These are phyloP conservation scores for Leuciscus idus DNA, from an alignment of 2,113 vertebrate species.

Conservation along the genomic window DNA sequence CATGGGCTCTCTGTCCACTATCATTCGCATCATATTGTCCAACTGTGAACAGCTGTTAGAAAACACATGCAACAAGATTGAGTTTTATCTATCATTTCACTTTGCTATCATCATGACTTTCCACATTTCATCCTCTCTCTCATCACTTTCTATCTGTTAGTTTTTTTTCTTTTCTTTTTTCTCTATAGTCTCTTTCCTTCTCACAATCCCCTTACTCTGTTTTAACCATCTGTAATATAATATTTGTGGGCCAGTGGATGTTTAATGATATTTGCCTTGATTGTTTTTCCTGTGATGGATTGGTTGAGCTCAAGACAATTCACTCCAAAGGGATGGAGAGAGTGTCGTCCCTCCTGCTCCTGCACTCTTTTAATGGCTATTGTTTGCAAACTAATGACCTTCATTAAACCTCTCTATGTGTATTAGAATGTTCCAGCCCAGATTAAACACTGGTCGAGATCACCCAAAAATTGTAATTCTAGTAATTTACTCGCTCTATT, in stretches of 20 bases:
- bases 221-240: slow-evolving; percentile 12
- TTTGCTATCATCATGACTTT: not conserved
- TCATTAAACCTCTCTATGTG: slow-evolving; percentile 71
- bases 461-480: not conserved
- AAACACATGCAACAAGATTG: slow-evolving; percentile 1
- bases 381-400: slow-evolving; percentile 74
- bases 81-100: slow-evolving; percentile 42
- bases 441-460: slow-evolving; percentile 59
- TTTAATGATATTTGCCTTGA: slow-evolving; percentile 63
- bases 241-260: slow-evolving; percentile 55
- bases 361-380: slow-evolving; percentile 62
- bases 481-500: not conserved
- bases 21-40: slow-evolving; percentile 52
- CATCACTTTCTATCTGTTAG: not conserved
- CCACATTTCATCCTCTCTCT: not conserved
- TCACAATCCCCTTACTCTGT: not conserved
- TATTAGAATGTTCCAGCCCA: slow-evolving; percentile 65
- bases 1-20: slow-evolving; percentile 56
- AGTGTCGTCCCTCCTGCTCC: slow-evolving; percentile 29
- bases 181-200: not conserved
- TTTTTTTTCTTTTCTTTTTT: not conserved
- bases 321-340: not conserved
- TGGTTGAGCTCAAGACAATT: slow-evolving; percentile 12
- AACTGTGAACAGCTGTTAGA: not conserved
- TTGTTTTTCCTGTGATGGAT: slow-evolving; percentile 46